Base-by-base conservation (phyloP, 2,797 vertebrate species). In the Lithobates pipiens region DNA sequence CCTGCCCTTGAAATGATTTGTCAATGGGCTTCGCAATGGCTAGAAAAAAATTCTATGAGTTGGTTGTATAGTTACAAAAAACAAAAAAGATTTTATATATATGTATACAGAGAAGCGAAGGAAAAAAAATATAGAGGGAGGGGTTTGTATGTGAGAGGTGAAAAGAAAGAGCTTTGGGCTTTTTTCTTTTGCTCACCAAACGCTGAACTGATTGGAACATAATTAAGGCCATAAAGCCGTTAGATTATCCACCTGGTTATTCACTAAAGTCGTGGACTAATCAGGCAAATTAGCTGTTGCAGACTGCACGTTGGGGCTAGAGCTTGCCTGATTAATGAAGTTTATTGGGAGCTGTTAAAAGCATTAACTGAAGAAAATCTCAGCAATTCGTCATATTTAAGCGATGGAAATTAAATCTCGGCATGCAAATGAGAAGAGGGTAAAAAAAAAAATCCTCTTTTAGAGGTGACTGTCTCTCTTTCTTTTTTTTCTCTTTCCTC, bases 311-410 rank as follows among this genome's bases (percentile, higher is more conserved):
- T 94, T 90, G 93, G 95, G 95, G 94, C 95, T 91, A 92, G 93
- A 96, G 96, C 95, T 94, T 91, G 95, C 92, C 96, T 97, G 96
- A 99, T 99, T 99, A 98, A 97, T 96, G 96, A 96, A 96, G 96
- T 98, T 99, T 98, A 98, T 96, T 97, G 96, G 96, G 96, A 97
- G 96, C 95, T 97, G 97, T 98, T 99, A 98, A 98, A 98, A 97
- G 97, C 97, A 98, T 99, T 99, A 99, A 94, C 95, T 96, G 95
- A 95, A 96, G 95, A 97, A 96, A 97, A 96, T 96, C 95, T 96
- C 93, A 42, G 97, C 97, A 97, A 99, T 99, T 98, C 94, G 96
- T 99, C 97, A 98, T 98, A 97, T 99, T 98, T 99, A 98, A 98
- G 95, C 93, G 94, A 93, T 96, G 95, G 95, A 96, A 98, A 99